Base-by-base conservation (phyloP, 2,113 vertebrate species). In the Laticauda colubrina region DNA sequence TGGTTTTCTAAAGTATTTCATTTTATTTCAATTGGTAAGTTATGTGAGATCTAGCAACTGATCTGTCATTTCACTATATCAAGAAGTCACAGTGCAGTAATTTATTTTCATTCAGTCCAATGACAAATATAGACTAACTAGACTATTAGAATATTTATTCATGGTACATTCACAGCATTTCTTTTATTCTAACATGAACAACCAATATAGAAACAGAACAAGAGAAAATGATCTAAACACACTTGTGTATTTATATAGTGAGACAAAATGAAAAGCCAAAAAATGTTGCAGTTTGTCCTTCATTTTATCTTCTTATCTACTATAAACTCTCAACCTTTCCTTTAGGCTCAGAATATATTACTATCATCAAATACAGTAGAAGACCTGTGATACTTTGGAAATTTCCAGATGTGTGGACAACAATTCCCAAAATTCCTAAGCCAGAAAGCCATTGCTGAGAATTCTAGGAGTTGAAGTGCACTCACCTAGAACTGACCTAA, bases 1-100 rank as follows among this genome's bases (percentile, higher is more conserved):
- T 64, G 55, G 48, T 85, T 88, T 93, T 93, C 85, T 90, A 85
- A 85, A 61, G 15, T 87, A 93, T 93, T 93, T 92, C 29, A 64
- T 90, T 93, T 87, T 59, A 34, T 39, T 87, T 61, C 75, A 88
- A 56, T 55, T 93, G 85, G 55, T 89, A 85, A 64, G 21, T 85
- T 89, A 64, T 81, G 89, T 43, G 48, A 93, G 55, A 64, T 88
- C 64, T 64, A 92, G 88, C 85, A 92, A 92, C 45, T 93, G 90
- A 94, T 64, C 20, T 81, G 86, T 64, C 45, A 61, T 75, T 64
- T 94, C 69, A 81, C 85, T 92, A 92, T 91, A 89, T 87, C 26
- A 55, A 48, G 51, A 81, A 48, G 55, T 90, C 94, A 93, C 39
- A 94, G 48, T 9, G 21, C 56, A 81, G 54, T 86, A 59, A 88